phyloP scores from a whole-genome alignment of 2,797 vertebrate species.

The Sebastes taczanowskii region DNA sequence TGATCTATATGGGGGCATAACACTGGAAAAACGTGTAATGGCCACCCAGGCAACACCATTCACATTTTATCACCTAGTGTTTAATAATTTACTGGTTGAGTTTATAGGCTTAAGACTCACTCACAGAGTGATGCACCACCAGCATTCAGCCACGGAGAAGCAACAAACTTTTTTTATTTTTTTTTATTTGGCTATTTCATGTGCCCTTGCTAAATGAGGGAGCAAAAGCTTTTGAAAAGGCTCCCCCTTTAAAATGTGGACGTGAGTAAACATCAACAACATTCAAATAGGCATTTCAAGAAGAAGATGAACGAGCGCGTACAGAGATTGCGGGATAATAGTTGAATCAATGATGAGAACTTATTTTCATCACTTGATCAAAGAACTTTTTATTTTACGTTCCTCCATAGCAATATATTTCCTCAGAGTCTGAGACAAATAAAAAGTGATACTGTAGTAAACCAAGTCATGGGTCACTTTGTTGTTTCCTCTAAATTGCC shows the following conservation, averaged over 20 bases:
- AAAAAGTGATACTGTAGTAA: not conserved
- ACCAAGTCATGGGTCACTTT: not conserved
- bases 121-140: slow-evolving; percentile 25
- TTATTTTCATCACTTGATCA: not conserved
- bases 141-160: slow-evolving; percentile 13
- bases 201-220: slow-evolving; percentile 18
- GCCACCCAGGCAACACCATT: slow-evolving; percentile 56
- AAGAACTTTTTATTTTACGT: too few relatives aligned
- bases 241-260: not conserved
- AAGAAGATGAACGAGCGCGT: not conserved
- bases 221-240: not conserved
- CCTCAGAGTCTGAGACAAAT: not conserved
- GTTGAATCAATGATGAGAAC: not conserved
- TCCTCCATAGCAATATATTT: too few relatives aligned
- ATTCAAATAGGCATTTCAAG: not conserved
- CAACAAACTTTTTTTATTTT: not conserved
- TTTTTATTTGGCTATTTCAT: slow-evolving; percentile 25
- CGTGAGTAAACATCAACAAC: not conserved
- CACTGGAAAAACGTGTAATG: slow-evolving; percentile 51
- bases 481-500: not conserved
- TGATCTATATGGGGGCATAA: slow-evolving; percentile 34
- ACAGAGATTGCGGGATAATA: not conserved
- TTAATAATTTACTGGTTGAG: slow-evolving; percentile 67
- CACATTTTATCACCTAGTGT: slow-evolving; percentile 65
- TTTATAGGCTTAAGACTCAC: slow-evolving; percentile 45